phyloP scores from a whole-genome alignment of 2,888 invertebrate genomes.

The Bombylius major region DNA sequence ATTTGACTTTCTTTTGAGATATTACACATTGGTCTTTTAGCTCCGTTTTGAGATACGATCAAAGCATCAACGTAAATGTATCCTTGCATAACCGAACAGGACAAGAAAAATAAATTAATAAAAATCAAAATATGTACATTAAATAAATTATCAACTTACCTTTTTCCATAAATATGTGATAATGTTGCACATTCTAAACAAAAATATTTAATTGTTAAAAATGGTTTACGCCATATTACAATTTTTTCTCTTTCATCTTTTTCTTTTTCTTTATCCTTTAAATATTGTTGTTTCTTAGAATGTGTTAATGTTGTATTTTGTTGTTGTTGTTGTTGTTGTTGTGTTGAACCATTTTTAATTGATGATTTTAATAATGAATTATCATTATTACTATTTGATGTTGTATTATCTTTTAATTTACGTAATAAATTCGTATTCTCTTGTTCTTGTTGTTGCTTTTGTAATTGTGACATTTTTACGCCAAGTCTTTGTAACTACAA shows the following conservation, averaged over 20 bases:
- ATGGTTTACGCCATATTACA: constrained; percentile 70
- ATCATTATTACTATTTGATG: constrained; percentile 10
- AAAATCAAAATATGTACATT: too few relatives aligned
- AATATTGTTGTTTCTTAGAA: constrained; percentile 24
- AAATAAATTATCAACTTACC: constrained; percentile 35
- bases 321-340: constrained; percentile 12
- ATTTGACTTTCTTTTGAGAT: too few relatives aligned
- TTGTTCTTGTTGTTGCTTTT: constrained; percentile 14
- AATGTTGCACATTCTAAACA: constrained; percentile 56
- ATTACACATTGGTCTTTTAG: too few relatives aligned
- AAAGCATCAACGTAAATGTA: too few relatives aligned
- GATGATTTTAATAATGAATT: constrained; percentile 5
- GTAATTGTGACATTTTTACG: constrained; percentile 20
- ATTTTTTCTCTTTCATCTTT: constrained; percentile 49
- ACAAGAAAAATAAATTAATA: too few relatives aligned
- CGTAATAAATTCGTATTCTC: neutral
- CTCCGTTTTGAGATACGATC: too few relatives aligned
- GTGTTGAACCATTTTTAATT: constrained; percentile 16
- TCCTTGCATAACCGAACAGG: too few relatives aligned
- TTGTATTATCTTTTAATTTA: neutral
- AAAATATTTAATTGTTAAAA: constrained; percentile 70
- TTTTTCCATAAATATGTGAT: constrained; percentile 43
- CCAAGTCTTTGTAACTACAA: constrained; percentile 19
- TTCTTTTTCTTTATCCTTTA: constrained; percentile 34
- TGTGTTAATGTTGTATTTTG: constrained; percentile 1